Evolutionary conservation across 2,113 vertebrate genomes (phyloP).

Genomic region (Tiliqua scincoides): DNA sequence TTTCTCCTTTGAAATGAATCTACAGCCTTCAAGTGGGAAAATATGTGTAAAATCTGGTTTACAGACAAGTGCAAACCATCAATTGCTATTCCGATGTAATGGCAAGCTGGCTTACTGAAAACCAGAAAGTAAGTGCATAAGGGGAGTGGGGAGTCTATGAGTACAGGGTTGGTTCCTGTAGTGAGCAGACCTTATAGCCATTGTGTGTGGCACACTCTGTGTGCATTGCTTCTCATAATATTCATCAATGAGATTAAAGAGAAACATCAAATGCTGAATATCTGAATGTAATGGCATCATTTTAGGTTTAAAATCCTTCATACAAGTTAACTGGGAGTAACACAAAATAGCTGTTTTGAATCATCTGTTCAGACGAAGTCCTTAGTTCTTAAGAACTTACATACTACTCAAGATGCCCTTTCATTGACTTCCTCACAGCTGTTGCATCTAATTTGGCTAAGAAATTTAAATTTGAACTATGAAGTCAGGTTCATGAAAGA

Average conservation of each 20-base stretch:
- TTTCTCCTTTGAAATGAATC: not conserved
- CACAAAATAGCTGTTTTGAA: not conserved
- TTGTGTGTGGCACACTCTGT: too few species aligned
- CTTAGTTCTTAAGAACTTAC: constrained; percentile 36
- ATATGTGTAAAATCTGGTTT: not conserved
- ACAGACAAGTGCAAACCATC: not conserved
- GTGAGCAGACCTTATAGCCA: too few species aligned
- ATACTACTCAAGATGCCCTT: constrained; percentile 36
- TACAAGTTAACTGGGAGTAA: not conserved
- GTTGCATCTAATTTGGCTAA: constrained; percentile 52
- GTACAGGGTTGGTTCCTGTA: not conserved
- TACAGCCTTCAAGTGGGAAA: not conserved
- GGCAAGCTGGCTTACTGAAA: not conserved
- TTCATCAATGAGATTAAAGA: not conserved
- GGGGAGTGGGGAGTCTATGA: not conserved
- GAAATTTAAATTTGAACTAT: constrained; percentile 61
- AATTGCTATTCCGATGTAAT: not conserved
- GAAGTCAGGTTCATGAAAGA: constrained; percentile 38
- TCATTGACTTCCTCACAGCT: constrained; percentile 53
- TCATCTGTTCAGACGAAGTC: not conserved
- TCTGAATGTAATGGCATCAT: not conserved
- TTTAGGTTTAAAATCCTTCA: not conserved
- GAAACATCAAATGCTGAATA: not conserved
- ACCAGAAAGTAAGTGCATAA: not conserved
- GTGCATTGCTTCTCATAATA: not conserved